Conservation (phyloP, 2,797 vertebrate genomes). For the Gallirallus australis region DNA sequence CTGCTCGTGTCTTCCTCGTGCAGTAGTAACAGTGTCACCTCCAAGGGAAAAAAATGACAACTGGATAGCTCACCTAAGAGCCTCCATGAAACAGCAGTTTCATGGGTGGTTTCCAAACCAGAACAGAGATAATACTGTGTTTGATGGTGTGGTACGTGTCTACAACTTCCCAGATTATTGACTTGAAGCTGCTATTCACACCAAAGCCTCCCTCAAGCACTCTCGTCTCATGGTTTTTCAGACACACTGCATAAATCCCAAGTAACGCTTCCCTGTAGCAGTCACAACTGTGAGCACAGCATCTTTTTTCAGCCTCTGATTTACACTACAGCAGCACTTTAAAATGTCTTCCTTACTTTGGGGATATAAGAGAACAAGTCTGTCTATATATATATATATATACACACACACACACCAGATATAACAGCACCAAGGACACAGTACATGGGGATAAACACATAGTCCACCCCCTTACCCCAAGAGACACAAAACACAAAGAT, state of each 20-base stretch:
- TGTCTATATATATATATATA: too few species aligned
- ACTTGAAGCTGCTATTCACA: not conserved
- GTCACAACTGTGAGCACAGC: constrained; percentile 32
- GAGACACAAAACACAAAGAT: not conserved
- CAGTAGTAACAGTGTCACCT: not conserved
- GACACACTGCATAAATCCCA: constrained; percentile 12
- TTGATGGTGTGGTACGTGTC: not conserved
- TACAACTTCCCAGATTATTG: not conserved
- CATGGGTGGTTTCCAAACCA: not conserved
- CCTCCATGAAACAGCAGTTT: not conserved
- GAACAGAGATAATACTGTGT: not conserved
- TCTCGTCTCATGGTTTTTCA: not conserved
- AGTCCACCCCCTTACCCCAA: not conserved
- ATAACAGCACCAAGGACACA: not conserved
- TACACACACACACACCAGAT: not conserved
- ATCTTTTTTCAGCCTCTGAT: constrained; percentile 8
- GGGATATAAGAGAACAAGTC: not conserved
- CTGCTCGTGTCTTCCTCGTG: not conserved
- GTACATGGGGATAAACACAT: not conserved
- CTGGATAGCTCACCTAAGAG: not conserved
- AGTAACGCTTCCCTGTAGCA: not conserved
- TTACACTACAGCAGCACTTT: constrained; percentile 20
- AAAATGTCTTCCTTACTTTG: not conserved
- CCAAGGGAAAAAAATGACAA: not conserved
- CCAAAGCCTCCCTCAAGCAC: not conserved